Percentiles rank a stretch among this genome's conserved stretches.
Evolutionary conservation across 2,888 invertebrate species (phyloP).

Genomic region (Trissolcus brochymenae): DNA sequence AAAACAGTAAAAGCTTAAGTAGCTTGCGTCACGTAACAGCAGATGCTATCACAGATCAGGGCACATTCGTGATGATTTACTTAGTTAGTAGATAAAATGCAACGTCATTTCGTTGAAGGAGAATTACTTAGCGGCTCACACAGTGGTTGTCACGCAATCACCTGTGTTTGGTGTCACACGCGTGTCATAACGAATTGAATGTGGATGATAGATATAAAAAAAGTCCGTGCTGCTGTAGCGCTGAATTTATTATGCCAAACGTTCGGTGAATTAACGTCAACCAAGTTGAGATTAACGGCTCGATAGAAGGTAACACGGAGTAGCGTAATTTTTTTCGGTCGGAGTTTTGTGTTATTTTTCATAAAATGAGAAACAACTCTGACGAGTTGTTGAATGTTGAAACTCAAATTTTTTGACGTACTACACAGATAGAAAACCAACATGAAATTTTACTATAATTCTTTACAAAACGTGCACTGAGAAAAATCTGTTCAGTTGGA

Average conservation of each 20-base stretch:
- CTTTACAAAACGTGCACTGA: too few relatives aligned
- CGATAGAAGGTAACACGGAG: conserved; percentile 5
- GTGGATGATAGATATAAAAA: conserved; percentile 15
- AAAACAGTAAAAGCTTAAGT: conserved; percentile 25
- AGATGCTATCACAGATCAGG: conserved; percentile 27
- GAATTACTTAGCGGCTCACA: conserved; percentile 28
- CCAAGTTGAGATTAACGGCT: too few relatives aligned
- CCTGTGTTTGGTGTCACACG: conserved; percentile 19
- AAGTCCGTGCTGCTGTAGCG: not conserved
- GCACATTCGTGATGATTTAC: conserved; percentile 39
- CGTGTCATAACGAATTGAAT: conserved; percentile 24
- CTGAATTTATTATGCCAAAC: conserved; percentile 23
- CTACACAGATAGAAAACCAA: too few relatives aligned
- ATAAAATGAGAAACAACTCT: not conserved
- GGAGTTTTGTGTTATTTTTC: not conserved
- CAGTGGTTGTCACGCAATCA: conserved; percentile 36
- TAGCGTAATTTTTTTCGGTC: not conserved
- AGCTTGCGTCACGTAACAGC: conserved; percentile 21
- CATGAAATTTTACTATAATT: too few relatives aligned
- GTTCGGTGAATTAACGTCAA: conserved; percentile 19
- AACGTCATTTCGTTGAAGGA: conserved; percentile 14
- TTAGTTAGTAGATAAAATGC: conserved; percentile 32
- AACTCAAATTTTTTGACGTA: too few relatives aligned
- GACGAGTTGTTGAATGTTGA: not conserved
- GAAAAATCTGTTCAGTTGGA: too few relatives aligned